phyloP scores from a whole-genome alignment of 2,797 vertebrate genomes.

The Sebastes glaucus region DNA sequence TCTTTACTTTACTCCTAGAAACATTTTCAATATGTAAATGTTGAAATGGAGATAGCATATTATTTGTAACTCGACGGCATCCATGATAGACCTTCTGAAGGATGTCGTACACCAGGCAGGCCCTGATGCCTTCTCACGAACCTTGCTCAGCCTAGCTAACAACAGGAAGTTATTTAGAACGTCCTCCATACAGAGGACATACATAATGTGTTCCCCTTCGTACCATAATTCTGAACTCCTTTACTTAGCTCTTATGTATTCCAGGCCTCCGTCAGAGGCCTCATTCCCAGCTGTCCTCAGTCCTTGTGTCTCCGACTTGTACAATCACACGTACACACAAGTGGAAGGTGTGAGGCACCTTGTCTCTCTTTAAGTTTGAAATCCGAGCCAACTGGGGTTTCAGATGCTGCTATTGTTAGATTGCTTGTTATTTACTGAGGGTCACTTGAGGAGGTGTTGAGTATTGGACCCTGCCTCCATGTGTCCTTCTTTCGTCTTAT shows the following conservation, averaged over 20 bases:
- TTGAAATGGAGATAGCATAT: background rate
- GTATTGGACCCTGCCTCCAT: conserved; percentile 62
- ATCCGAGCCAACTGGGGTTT: conserved; percentile 47
- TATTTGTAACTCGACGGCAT: background rate
- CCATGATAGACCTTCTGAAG: background rate
- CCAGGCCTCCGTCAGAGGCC: conserved; percentile 40
- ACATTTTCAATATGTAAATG: background rate
- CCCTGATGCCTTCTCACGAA: background rate
- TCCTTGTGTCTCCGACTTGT: conserved; percentile 55
- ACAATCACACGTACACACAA: conserved; percentile 30
- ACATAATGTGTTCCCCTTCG: background rate
- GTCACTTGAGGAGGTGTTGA: conserved; percentile 78
- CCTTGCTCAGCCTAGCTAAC: background rate
- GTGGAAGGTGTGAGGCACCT: conserved; percentile 56
- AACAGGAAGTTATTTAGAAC: background rate
- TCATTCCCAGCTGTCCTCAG: conserved; percentile 73
- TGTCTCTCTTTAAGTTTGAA: conserved; percentile 62
- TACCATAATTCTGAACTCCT: conserved; percentile 28
- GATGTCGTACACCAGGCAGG: background rate
- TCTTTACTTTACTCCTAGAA: background rate
- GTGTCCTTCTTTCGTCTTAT: conserved; percentile 59
- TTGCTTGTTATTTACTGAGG: conserved; percentile 56
- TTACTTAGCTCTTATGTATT: conserved; percentile 51
- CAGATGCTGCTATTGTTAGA: conserved; percentile 71
- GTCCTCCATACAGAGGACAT: conserved; percentile 17